Percentiles rank a stretch among this genome's conserved stretches.
Conservation (phyloP, 2,113 vertebrate species). For the Apteryx mantelli region DNA sequence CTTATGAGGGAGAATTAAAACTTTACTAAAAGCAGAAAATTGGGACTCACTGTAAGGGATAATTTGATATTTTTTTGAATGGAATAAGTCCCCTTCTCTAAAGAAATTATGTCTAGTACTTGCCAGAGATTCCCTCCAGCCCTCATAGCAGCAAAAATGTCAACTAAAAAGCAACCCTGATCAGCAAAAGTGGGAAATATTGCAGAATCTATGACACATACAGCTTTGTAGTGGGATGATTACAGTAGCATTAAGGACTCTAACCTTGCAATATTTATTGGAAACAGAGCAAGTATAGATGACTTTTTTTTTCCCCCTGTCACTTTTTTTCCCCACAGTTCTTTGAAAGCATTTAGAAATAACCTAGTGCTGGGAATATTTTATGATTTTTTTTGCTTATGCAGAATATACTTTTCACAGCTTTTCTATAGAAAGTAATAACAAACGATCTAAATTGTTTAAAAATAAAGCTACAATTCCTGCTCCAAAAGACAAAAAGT, state of each 20-base stretch:
- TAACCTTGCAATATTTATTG: not conserved
- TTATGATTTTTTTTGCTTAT: not conserved
- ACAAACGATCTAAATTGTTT: not conserved
- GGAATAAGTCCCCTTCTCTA: not conserved
- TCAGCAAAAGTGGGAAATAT: not conserved
- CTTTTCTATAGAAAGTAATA: not conserved
- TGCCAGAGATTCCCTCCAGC: not conserved
- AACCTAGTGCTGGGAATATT: not conserved
- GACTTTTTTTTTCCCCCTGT: rapidly evolving
- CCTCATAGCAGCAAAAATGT: not conserved
- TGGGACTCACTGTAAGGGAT: not conserved
- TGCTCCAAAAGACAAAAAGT: not conserved
- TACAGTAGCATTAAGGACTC: not conserved
- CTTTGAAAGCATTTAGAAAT: not conserved
- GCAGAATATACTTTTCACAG: not conserved
- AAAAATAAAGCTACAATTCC: not conserved
- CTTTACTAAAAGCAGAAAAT: not conserved
- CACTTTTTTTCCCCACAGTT: not conserved
- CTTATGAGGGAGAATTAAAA: not conserved
- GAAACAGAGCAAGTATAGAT: not conserved
- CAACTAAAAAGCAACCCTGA: rapidly evolving
- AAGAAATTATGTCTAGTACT: not conserved
- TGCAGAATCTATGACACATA: not conserved
- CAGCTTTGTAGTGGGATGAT: not conserved
- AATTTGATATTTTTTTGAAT: not conserved